Percentiles rank a stretch among this genome's conserved stretches.
Evolutionary conservation across 2,888 invertebrate genomes (phyloP).

Genomic region (Lumbricus terrestris): DNA sequence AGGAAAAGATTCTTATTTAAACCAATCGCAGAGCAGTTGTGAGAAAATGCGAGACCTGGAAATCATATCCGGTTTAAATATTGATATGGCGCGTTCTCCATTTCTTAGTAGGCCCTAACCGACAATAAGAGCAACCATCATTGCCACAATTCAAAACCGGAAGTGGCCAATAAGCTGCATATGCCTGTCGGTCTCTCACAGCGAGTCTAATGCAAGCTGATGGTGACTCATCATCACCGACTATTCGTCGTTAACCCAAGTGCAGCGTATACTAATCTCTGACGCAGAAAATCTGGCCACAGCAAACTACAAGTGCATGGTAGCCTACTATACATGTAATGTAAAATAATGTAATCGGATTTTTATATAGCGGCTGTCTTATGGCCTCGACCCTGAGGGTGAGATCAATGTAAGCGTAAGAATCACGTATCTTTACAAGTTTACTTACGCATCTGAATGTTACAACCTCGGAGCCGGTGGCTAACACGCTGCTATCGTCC

Average conservation of each 20-base stretch:
- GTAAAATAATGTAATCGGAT: too few relatives aligned
- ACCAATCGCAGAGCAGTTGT: too few relatives aligned
- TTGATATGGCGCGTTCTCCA: too few relatives aligned
- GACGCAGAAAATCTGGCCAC: background rate
- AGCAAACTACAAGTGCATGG: background rate
- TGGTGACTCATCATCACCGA: background rate
- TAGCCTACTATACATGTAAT: too few relatives aligned
- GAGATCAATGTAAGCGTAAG: background rate
- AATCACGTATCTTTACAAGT: background rate
- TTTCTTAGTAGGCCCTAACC: too few relatives aligned
- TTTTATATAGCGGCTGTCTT: too few relatives aligned
- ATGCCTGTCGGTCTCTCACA: background rate
- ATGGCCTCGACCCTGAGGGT: too few relatives aligned
- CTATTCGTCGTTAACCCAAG: too few relatives aligned
- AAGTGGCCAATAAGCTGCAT: background rate
- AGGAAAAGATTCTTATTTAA: too few relatives aligned
- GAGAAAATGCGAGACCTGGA: too few relatives aligned
- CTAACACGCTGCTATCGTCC: background rate
- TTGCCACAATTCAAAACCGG: background rate
- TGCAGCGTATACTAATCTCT: background rate
- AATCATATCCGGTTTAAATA: too few relatives aligned
- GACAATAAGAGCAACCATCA: too few relatives aligned
- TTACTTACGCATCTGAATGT: background rate
- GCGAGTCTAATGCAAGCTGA: background rate
- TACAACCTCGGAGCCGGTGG: background rate